Base-by-base conservation (phyloP, 2,797 vertebrate genomes). In the Gymnoscopelus braueri region DNA sequence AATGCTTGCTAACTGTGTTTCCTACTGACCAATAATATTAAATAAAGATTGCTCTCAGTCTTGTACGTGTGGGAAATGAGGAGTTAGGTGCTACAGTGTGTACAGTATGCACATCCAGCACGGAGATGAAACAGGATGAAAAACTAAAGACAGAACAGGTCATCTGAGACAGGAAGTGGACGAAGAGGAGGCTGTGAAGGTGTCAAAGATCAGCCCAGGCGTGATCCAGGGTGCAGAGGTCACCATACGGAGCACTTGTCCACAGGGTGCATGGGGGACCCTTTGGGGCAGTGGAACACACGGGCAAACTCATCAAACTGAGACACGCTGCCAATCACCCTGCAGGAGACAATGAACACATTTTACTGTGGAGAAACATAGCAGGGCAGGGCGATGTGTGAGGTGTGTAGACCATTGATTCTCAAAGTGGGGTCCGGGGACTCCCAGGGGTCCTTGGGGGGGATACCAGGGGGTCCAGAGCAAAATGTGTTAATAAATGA, bases 221-320 rank as follows among this genome's bases (percentile, higher is more conserved):
- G 32, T 35, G 32, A 5, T 35, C 2, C 39, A 44, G 14, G 24
- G 50, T 66, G 72, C 52, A 63, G 57, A 63, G 82, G 88, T 99
- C 96, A 99, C 98, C 98, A 99, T 74, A 99, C 97, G 0, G 96
- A 96, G 75, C 98, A 99, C 84, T 97, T 98, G 70, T 96, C 93
- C 60, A 19, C 73, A 0, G 98, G 98, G 84, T 98, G 97, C 98
- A 99, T 99, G 9, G 96, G 96, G 0, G 97, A 96, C 65, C 95
- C 94, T 86, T 90, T 96, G 0, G 96, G 94, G 86, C 98, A 99
- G 84, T 98, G 96, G 88, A 99, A 99, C 76, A 97, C 97, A 0
- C 97, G 94, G 55, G 96, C 91, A 0, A 99, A 99, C 92, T 99
- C 98, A 54, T 98, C 96, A 0, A 99, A 99, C 93, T 99, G 98